phyloP scores from a whole-genome alignment of 2,797 vertebrate genomes.

The Acestrorhynchus altus region DNA sequence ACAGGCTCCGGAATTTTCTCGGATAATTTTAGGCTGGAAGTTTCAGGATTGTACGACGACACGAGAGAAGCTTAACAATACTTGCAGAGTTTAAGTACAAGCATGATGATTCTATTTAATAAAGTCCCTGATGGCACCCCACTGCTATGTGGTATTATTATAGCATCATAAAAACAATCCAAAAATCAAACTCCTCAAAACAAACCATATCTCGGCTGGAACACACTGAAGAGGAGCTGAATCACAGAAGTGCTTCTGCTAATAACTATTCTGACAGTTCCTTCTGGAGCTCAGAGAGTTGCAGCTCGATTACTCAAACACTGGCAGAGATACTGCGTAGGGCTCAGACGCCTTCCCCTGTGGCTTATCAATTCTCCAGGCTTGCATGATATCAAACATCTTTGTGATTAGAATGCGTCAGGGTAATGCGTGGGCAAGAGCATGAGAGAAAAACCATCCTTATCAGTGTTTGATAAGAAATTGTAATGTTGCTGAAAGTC shows the following conservation, averaged over 20 bases:
- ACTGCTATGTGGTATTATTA: too few relatives aligned
- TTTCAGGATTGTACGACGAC: too few relatives aligned
- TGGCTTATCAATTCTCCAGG: constrained; percentile 52
- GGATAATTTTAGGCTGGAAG: too few relatives aligned
- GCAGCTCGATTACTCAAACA: constrained; percentile 69
- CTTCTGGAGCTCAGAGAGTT: constrained; percentile 64
- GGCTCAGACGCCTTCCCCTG: constrained; percentile 51
- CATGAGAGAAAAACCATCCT: constrained; percentile 6
- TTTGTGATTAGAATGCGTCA: constrained; percentile 40
- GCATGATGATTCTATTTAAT: too few relatives aligned
- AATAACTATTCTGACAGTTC: constrained; percentile 73
- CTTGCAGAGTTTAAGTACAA: too few relatives aligned
- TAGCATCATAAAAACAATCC: background rate
- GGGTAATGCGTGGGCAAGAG: background rate
- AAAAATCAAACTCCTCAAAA: background rate
- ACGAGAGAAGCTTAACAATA: too few relatives aligned
- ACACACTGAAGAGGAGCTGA: background rate
- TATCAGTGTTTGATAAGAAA: constrained; percentile 35
- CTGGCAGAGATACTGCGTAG: constrained; percentile 61
- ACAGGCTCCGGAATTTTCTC: too few relatives aligned
- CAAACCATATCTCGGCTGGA: background rate
- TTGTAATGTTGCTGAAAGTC: constrained; percentile 6
- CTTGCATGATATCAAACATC: constrained; percentile 43
- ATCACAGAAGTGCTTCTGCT: constrained; percentile 47
- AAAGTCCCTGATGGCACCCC: too few relatives aligned